Base-by-base conservation (phyloP, 2,113 vertebrate species). In the Salvelinus namaycush region DNA sequence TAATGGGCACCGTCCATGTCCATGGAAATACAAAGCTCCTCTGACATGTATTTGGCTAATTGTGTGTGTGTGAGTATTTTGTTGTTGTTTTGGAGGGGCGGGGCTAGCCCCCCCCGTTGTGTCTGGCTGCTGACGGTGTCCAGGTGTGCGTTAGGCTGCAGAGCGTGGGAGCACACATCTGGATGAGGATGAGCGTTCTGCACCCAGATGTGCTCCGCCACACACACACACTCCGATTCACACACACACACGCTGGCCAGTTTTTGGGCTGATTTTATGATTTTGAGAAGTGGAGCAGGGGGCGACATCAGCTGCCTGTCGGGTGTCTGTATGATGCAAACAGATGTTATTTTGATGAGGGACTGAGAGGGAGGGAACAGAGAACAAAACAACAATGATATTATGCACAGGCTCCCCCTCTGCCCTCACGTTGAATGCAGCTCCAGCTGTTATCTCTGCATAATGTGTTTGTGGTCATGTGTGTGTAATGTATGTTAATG, bases 301-400 rank as follows among this genome's bases (percentile, higher is more conserved):
- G 51, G 51, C 51, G 51, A 54, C 51, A 54, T 92, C 93, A 92
- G 92, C 90, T 93, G 92, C 83, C 83, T 78, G 86, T 90, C 91
- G 91, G 93, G 92, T 93, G 91, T 90, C 84, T 90, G 87, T 87
- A 84, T 88, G 87, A 89, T 76, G 84, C 83, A 84, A 87, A 90
- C 93, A 94, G 93, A 94, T 94, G 93, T 94, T 93, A 92, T 93
- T 93, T 91, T 93, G 91, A 91, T 91, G 84, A 54, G 51, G 51
- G 51, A 54, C 81, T 79, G 67, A 82, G 82, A 87, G 84, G 80
- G 74, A 75, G 80, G 77, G 81, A 75, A 91, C 85, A 86, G 81
- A 89, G 75, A 83, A 88, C 84, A 87, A 87, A 90, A 83, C 80
- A 86, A 90, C 83, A 87, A 88, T 86, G 34, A 27, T 48, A 80